Evolutionary conservation across 2,797 vertebrate genomes (phyloP).

Genomic region (Myotis planiceps): DNA sequence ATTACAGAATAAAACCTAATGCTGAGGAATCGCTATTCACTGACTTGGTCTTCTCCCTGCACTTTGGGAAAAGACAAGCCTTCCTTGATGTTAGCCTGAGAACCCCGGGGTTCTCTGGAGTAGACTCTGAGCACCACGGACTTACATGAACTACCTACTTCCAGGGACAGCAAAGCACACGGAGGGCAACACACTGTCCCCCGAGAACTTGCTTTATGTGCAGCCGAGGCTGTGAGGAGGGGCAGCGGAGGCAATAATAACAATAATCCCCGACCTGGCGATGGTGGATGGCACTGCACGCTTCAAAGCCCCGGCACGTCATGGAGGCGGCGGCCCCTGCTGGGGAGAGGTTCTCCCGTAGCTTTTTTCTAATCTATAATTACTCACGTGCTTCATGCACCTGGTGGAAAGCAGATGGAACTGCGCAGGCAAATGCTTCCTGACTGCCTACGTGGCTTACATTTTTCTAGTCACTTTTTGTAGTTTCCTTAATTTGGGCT

Average conservation of each 20-base stretch:
- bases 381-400: constrained; percentile 40
- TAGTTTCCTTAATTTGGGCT: constrained; percentile 4
- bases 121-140: neutral
- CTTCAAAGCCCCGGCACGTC: neutral
- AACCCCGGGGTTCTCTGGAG: neutral
- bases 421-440: constrained; percentile 10
- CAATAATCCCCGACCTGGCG: neutral
- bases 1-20: neutral
- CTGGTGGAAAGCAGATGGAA: constrained; percentile 59
- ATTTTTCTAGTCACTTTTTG: constrained; percentile 34
- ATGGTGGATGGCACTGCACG: neutral
- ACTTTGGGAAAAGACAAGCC: neutral
- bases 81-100: neutral
- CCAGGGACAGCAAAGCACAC: neutral
- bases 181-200: neutral
- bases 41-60: neutral
- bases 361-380: constrained; percentile 19
- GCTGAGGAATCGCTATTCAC: neutral
- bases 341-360: neutral
- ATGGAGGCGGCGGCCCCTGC: neutral
- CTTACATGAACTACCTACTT: neutral
- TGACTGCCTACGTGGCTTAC: neutral
- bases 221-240: neutral
- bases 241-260: neutral
- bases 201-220: rapidly evolving